Percentiles rank a stretch among this genome's conserved stretches.
Conservation (phyloP, 1,140 invertebrate genomes). For the Microplitis mediator region DNA sequence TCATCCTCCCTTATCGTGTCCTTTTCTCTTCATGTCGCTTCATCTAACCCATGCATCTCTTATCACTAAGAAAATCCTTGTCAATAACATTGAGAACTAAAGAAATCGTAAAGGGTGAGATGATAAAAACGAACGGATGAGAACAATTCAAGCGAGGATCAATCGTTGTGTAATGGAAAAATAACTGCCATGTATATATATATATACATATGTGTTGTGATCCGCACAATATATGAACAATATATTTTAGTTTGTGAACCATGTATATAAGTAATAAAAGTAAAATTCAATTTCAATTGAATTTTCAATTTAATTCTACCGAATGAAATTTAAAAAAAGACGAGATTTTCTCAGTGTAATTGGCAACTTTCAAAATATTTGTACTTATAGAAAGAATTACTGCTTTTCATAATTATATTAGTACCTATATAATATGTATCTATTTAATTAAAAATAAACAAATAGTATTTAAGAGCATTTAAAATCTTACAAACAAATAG, state of each 20-base stretch:
- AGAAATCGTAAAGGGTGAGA: not conserved
- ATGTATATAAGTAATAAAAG: not conserved
- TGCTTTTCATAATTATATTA: no score
- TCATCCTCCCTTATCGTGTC: conserved; percentile 15
- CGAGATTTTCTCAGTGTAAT: no score
- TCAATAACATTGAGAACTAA: not conserved
- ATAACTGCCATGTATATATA: not conserved
- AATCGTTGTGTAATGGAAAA: not conserved
- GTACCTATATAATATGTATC: no score
- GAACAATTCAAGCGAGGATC: not conserved
- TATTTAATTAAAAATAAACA: no score
- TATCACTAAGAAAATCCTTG: conserved; percentile 10
- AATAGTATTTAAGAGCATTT: no score
- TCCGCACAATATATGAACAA: not conserved
- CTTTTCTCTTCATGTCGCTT: not conserved
- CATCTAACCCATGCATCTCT: conserved; percentile 4
- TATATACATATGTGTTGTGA: not conserved
- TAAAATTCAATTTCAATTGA: not conserved
- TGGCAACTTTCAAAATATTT: no score
- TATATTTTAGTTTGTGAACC: not conserved
- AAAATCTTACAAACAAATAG: no score
- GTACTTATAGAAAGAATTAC: no score
- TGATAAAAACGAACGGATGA: not conserved
- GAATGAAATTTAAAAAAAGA: not conserved
- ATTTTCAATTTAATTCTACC: not conserved